Evolutionary conservation across 2,888 invertebrate species (phyloP).

Genomic region (Drymonia ruficornis): DNA sequence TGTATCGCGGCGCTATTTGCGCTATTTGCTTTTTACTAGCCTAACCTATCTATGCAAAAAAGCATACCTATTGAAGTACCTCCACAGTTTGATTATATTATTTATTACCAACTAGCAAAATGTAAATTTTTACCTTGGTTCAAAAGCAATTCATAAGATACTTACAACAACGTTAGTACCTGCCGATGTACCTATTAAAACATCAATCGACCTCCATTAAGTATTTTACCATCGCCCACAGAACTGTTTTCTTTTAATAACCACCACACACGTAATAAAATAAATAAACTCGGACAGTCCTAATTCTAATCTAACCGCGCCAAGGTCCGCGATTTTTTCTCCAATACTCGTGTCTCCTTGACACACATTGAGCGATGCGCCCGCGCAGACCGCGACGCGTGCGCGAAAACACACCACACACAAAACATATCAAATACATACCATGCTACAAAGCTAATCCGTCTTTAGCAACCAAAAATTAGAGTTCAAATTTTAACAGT

Average conservation of each 20-base stretch:
- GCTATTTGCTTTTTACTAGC: no score
- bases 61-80: no score
- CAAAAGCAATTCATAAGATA: conserved; percentile 1
- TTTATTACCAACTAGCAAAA: neutral
- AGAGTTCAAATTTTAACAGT: neutral
- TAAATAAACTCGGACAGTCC: conserved; percentile 71
- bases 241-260: conserved; percentile 34
- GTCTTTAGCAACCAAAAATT: neutral
- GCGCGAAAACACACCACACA: conserved; percentile 53
- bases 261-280: conserved; percentile 43
- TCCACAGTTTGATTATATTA: no score
- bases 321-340: conserved; percentile 80
- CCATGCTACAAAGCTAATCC: neutral
- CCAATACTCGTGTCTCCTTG: conserved; percentile 71
- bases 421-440: conserved; percentile 16
- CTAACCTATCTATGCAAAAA: no score
- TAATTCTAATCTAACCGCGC: conserved; percentile 70
- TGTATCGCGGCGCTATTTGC: no score
- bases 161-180: neutral
- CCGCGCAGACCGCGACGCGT: conserved; percentile 52
- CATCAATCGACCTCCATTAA: neutral
- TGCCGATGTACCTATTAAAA: neutral
- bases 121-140: neutral
- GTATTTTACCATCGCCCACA: neutral
- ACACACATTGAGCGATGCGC: conserved; percentile 69